Evolutionary conservation across 64 coral and sea anemone species (phyloP), one percentile per base, ranked within the genome.

Genomic region (Catalaphyllia jardinei): DNA sequence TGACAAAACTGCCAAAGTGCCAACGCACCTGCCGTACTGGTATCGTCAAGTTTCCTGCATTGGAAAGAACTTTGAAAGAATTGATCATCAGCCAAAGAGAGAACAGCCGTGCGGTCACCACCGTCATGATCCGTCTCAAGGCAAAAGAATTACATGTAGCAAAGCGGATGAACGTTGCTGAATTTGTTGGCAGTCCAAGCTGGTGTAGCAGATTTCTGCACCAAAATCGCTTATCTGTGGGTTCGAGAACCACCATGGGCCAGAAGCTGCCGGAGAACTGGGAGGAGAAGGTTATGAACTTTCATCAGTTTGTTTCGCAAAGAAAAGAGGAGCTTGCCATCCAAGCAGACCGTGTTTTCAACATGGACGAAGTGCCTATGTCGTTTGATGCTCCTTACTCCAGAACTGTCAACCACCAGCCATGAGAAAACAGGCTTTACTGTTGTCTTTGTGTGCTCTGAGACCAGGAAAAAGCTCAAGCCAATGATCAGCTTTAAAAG

Each of bases 351-450:
- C 33, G 33, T 35, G 33, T 35, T 35, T 35, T 35, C 33, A 35
- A 35, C 33, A 35, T 35, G 33, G 33, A 35, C 76, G 22, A 86
- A 86, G 90, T 59, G 62, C 28, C 52, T 72, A 92, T 86, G 76
- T 78, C 24, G 71, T 49, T 62, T 92, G 33, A 35, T 39, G 77
- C 90, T 72, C 77, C 82, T 31, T 39, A 71, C 60, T 75, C 82
- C 20, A 91, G 89, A 91, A 92, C 60, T 29, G 82, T 92, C 90
- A 78, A 87, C 90, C 33, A 92, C 82, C 20, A 81, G 82, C 49
- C 81, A 87, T 46, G 83, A 92, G 52, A 92, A 86, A 77, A 92
- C 82, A 52, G 82, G 90, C 30, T 86, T 92, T 31, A 92, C 90
- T 71, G 74, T 87, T 92, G 90, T 92, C 22, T 3, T 35, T 35